Evolutionary conservation across 2,888 invertebrate genomes (phyloP), one percentile per base, ranked within the genome.

Genomic region (Pteria penguin): DNA sequence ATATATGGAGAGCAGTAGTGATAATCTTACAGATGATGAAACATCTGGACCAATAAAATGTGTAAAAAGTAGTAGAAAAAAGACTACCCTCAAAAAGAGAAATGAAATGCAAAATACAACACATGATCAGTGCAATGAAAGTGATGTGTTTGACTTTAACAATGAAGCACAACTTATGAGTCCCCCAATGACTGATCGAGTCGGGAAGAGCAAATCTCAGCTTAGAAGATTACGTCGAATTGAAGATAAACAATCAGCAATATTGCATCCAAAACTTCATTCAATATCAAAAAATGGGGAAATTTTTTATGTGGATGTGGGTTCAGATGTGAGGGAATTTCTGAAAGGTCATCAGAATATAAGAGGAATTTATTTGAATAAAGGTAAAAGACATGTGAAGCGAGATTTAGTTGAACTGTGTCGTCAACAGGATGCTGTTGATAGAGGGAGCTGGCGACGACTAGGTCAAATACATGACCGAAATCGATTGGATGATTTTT

Each of bases 311-410:
- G 74, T 74, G n/a, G 80, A 82, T 60, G 84, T 83, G n/a, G 88
- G 88, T 0, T 63, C 74, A 32, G 80, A 76, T 55, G 78, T 87
- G 4, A 82, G 84, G 61, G 74, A 81, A 14, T 88, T 86, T 78
- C 74, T 84, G 8, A 75, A 80, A 31, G 79, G 82, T 18, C 90
- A 90, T 80, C 85, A 85, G 5, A 57, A 83, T 27, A 80, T 89
- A 3, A 80, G 79, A 68, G 88, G 87, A 8, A 86, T 89, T 5
- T 87, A 87, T 65, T 73, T 90, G 5, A 88, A 89, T 67, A 87
- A 87, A 61, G 90, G 90, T 2, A 90, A 90, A 76, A 75, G 90
- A 8, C 84, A 88, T 62, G 79, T 89, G 2, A 90, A 90, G 67
- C 81, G 80, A 36, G 72, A 84, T 54, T 72, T 88, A 27, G 88